Evolutionary conservation across 2,113 vertebrate species (phyloP).

Genomic region (Lagopus muta): DNA sequence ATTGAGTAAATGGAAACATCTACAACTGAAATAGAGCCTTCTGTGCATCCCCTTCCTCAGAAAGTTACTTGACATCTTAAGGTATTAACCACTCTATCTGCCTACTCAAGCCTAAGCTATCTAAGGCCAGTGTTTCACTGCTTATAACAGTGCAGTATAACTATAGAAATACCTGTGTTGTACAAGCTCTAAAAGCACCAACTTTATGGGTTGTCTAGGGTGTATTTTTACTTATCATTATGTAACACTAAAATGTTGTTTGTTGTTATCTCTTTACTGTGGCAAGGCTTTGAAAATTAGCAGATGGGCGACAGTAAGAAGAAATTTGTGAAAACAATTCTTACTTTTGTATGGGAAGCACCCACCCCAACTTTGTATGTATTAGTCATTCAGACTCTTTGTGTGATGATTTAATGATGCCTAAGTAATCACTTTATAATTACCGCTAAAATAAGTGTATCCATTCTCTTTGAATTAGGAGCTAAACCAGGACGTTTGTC

Average conservation of each 20-base stretch:
- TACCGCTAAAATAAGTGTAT: background rate
- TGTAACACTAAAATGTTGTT: accelerated
- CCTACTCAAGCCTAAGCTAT: background rate
- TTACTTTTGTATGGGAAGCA: background rate
- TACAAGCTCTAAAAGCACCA: accelerated
- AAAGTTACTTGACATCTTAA: background rate
- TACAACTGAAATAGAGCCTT: background rate
- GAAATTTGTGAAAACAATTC: background rate
- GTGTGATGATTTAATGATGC: background rate
- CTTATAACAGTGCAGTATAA: accelerated
- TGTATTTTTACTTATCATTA: background rate
- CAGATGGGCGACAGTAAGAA: background rate
- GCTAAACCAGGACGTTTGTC: background rate
- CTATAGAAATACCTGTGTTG: accelerated
- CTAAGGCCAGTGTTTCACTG: accelerated
- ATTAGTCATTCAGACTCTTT: accelerated
- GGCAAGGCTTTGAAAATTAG: background rate
- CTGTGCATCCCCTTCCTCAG: background rate
- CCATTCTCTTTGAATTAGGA: background rate
- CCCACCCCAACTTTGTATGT: background rate
- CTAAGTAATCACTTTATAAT: background rate
- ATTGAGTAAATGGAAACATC: background rate
- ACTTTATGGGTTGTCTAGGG: accelerated
- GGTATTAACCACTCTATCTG: background rate
- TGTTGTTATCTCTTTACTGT: background rate